A percentile compares a stretch with the other conserved stretches of the same genome.
These are phyloP conservation scores for Malacosoma neustria DNA, from an alignment of 2,888 invertebrate genomes.

Conservation along the genomic window DNA sequence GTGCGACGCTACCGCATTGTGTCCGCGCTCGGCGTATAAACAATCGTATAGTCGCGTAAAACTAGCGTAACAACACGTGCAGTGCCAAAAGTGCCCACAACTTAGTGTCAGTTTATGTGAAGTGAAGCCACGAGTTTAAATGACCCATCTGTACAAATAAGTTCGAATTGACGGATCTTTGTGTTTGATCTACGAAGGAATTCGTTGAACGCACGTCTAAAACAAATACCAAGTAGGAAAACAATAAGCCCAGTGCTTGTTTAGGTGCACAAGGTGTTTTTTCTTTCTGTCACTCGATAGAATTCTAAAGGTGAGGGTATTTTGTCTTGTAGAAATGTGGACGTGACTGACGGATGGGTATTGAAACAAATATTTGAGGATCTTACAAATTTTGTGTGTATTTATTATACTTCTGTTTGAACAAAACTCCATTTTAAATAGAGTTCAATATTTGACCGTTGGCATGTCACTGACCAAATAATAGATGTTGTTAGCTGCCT, in stretches of 20 bases:
- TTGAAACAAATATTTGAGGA: neutral
- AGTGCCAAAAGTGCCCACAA: conserved; percentile 49
- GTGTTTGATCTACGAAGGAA: conserved; percentile 60
- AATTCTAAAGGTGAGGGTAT: conserved; percentile 39
- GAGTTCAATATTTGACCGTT: neutral
- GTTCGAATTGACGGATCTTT: conserved; percentile 54
- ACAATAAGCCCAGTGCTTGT: conserved; percentile 63
- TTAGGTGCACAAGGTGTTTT: conserved; percentile 58
- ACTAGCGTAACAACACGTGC: conserved; percentile 32
- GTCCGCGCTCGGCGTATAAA: conserved; percentile 28
- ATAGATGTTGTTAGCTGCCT: too few relatives aligned
- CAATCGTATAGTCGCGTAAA: conserved; percentile 29
- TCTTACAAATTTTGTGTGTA: neutral
- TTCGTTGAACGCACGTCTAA: conserved; percentile 59
- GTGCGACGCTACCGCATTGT: conserved; percentile 51
- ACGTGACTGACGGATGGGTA: neutral
- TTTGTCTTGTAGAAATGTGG: conserved; percentile 13
- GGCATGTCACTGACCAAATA: too few relatives aligned
- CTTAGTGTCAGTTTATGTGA: conserved; percentile 47
- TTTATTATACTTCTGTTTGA: neutral
- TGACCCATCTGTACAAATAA: conserved; percentile 52
- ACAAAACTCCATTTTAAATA: neutral
- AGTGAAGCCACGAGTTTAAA: conserved; percentile 34
- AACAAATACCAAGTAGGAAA: conserved; percentile 58
- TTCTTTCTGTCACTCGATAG: conserved; percentile 35